Percentiles rank a stretch among this genome's conserved stretches.
These are phyloP conservation scores for Drosophila malerkotliana DNA, from an alignment of 1,140 invertebrate genomes.

Conservation along the genomic window DNA sequence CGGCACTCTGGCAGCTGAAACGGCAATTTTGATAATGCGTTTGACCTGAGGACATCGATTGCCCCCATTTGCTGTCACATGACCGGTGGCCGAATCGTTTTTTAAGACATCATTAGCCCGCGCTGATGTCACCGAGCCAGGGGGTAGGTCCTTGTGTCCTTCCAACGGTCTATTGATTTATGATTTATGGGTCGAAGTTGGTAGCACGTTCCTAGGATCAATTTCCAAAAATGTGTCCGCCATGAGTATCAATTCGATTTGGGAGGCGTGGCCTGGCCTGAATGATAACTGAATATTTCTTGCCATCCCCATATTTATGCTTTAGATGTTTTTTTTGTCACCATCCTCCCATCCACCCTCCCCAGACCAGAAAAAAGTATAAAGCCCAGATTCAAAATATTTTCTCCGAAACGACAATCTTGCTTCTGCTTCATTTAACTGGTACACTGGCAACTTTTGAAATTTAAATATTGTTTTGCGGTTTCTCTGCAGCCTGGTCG, in stretches of 20 bases:
- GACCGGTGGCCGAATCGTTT: slow-evolving; percentile 70
- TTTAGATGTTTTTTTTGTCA: slow-evolving; percentile 10
- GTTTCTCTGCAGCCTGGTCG: slow-evolving; percentile 39
- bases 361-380: background rate
- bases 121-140: slow-evolving; percentile 25
- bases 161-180: slow-evolving; percentile 63
- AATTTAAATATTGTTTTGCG: slow-evolving; percentile 81
- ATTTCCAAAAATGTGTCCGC: slow-evolving; percentile 70
- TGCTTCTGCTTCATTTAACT: slow-evolving; percentile 82
- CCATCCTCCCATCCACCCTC: slow-evolving; percentile 30
- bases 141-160: slow-evolving; percentile 21
- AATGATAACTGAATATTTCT: slow-evolving; percentile 24
- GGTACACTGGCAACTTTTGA: slow-evolving; percentile 69
- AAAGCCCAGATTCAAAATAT: slow-evolving; percentile 27
- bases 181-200: slow-evolving; percentile 71
- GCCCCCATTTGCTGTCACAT: slow-evolving; percentile 75
- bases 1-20: slow-evolving; percentile 64
- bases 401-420: slow-evolving; percentile 63
- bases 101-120: slow-evolving; percentile 79
- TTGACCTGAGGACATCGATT: slow-evolving; percentile 81
- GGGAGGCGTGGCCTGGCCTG: slow-evolving; percentile 42
- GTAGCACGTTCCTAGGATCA: slow-evolving; percentile 58
- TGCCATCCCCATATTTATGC: slow-evolving; percentile 15
- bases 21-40: slow-evolving; percentile 79
- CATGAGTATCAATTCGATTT: slow-evolving; percentile 69